Percentiles rank a stretch among this genome's conserved stretches.
Evolutionary conservation across 2,113 vertebrate species (phyloP).

Genomic region (Herpetotheres cachinnans): DNA sequence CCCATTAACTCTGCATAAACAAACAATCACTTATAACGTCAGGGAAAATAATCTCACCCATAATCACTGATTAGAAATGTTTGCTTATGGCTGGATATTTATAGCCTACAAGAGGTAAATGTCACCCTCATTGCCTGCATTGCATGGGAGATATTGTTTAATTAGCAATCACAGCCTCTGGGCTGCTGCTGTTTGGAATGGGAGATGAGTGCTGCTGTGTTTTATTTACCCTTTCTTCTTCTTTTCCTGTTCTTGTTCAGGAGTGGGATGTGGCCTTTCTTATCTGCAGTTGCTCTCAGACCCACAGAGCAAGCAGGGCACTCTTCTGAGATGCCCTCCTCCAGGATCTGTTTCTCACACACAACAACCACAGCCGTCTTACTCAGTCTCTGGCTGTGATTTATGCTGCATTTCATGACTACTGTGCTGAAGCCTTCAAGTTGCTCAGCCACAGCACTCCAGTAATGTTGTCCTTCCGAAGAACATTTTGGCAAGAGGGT

Average conservation of each 20-base stretch:
- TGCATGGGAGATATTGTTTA: conserved; percentile 42
- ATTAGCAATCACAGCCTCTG: conserved; percentile 33
- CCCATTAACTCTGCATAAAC: conserved; percentile 51
- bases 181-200: neutral
- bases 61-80: conserved; percentile 65
- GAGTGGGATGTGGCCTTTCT: neutral
- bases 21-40: conserved; percentile 31
- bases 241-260: neutral
- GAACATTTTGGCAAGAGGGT: neutral
- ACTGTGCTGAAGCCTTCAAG: fast-evolving
- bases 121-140: conserved; percentile 36
- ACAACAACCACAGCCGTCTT: neutral
- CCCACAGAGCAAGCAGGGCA: neutral
- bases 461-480: neutral
- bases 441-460: neutral
- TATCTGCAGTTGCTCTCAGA: neutral
- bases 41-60: conserved; percentile 23
- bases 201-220: neutral
- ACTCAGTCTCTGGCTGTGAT: neutral
- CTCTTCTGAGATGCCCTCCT: neutral
- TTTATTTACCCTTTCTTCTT: neutral
- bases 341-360: neutral
- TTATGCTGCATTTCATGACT: fast-evolving
- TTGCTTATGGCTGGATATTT: conserved; percentile 58
- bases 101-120: conserved; percentile 55